Base-by-base conservation (phyloP, 1,140 invertebrate genomes). In the Drosophila punjabiensis region DNA sequence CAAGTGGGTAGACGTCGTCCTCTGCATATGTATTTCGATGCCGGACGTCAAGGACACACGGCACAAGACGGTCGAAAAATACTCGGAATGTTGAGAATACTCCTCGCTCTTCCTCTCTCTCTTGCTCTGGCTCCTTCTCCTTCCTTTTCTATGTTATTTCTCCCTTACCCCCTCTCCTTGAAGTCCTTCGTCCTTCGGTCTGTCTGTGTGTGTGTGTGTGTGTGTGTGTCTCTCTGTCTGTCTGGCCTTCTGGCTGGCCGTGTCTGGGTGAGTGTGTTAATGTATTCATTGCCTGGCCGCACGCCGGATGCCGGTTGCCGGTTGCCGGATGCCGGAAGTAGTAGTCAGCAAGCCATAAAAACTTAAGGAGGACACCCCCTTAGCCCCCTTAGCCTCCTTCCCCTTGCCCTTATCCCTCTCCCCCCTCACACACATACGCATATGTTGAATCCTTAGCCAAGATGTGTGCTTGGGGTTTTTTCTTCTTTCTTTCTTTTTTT, bases 331-430 rank as follows among this genome's bases (percentile, higher is more conserved):
- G 66, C 86, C 86, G 87, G 86, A 89, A 90, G 86, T 90, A 90
- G 86, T 90, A 90, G 86, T 90, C 86, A 90, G 82, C 82, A 90
- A 89, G 86, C 87, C 76, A 90, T 90, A 90, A 90, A 90, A 90
- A 90, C 86, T 90, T 90, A 90, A 90, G 82, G 75, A 86, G 69
- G 81, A 76, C 64, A 63, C 32, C 60, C 33, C 33, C 48, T 50
- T 28, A 16, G 1, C 18, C 24, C 3, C 24, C 24, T 24, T 24
- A 24, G 1, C 24, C 24, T 24, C 43, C 18, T 10, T 2, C 16
- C 11, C n/a, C 41, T 16, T n/a, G n/a, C n/a, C n/a, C n/a, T n/a
- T n/a, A n/a, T 24, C 14, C 3, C 4, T 2, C 2, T 7, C 5
- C 47, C 43, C 33, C 56, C 20, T 67, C 39, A 47, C 28, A 47